Percentiles rank a stretch among this genome's conserved stretches.
Evolutionary conservation across 2,888 invertebrate species (phyloP).

Genomic region (Rotaria sp.): DNA sequence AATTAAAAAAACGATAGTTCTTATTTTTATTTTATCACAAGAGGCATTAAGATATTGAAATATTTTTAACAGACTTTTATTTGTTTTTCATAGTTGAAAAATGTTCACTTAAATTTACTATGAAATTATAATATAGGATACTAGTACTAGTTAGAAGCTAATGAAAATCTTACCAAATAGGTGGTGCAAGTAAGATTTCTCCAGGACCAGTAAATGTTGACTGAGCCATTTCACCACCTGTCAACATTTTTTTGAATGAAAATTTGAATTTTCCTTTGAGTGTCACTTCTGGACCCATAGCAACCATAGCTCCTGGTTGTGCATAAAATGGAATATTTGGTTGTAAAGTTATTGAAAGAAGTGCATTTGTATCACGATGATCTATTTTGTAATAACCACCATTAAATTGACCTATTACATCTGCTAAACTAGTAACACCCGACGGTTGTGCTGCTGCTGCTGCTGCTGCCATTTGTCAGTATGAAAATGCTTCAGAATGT

Average conservation of each 20-base stretch:
- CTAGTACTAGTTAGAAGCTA: no score
- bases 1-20: background rate
- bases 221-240: background rate
- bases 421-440: background rate
- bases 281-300: background rate
- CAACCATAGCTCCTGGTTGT: background rate
- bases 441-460: background rate
- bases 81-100: no score
- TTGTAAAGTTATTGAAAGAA: background rate
- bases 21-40: no score
- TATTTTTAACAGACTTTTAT: no score
- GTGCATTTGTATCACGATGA: background rate
- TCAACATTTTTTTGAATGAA: conserved; percentile 6
- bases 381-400: conserved; percentile 16
- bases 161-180: background rate
- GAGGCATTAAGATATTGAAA: no score
- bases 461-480: background rate
- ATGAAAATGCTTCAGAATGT: background rate
- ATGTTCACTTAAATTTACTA: no score
- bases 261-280: conserved; percentile 1
- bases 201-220: conserved; percentile 3
- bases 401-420: background rate
- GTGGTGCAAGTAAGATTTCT: background rate
- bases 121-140: no score
- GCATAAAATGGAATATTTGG: background rate